Evolutionary conservation across 2,113 vertebrate genomes (phyloP).

Genomic region (Corythaeola cristata): DNA sequence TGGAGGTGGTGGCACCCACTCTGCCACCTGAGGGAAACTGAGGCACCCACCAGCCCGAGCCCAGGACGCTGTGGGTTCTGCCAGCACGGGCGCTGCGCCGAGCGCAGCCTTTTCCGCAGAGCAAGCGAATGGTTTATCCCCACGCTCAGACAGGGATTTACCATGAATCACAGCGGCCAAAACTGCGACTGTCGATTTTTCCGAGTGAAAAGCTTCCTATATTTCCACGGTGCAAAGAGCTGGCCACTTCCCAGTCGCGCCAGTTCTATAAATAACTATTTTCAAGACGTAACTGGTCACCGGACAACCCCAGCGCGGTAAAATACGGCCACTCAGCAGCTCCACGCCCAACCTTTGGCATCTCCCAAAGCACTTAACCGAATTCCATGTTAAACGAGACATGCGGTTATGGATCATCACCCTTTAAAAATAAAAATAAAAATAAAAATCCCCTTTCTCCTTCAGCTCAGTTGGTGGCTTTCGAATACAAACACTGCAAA

Average conservation of each 20-base stretch:
- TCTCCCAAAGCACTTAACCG: accelerated
- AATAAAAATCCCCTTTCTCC: background rate
- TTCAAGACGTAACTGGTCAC: background rate
- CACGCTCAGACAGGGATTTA: accelerated
- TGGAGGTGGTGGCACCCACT: too few relatives aligned
- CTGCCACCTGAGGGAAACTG: background rate
- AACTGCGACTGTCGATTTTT: background rate
- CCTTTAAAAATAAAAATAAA: background rate
- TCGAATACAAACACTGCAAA: background rate
- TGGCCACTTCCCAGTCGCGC: background rate
- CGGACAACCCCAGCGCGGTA: background rate
- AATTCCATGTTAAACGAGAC: background rate
- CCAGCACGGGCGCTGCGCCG: background rate
- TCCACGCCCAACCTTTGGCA: background rate
- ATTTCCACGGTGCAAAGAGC: background rate
- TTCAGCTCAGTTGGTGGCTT: background rate
- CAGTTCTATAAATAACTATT: background rate
- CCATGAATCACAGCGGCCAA: background rate
- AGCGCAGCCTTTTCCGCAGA: background rate
- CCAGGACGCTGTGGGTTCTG: background rate
- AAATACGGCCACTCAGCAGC: background rate
- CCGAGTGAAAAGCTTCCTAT: background rate
- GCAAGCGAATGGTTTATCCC: background rate
- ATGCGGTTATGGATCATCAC: background rate
- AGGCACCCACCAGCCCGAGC: background rate